Base-by-base conservation (phyloP, 2,888 invertebrate genomes). In the Eudasyphora cyanicolor region DNA sequence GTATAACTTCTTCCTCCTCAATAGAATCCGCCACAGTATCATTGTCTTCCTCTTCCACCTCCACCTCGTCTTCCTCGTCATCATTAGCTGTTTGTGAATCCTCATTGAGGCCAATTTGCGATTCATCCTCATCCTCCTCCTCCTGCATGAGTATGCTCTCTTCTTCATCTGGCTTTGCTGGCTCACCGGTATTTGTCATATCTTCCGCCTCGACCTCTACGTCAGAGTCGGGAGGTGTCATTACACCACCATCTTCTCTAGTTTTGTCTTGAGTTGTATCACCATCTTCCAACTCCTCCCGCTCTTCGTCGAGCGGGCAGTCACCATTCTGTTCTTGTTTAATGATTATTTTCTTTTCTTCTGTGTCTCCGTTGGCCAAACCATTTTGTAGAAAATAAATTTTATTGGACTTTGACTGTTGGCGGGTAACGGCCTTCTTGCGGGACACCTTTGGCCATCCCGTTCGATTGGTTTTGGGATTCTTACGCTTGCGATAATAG, bases 381-480 rank as follows among this genome's bases (percentile, higher is more conserved):
- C 84, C 84, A 8, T 85, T 86, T 78, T 88, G 87, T 3, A 87
- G 86, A 12, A 89, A 88, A 64, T 86, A 87, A 19, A 88, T 86
- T 32, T 89, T 87, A 42, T 89, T 88, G 29, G 86, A 84, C 57
- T 87, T 79, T 42, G 88, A 86, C 64, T 89, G 87, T 14, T 87
- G 87, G 0, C 88, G 87, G 24, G 86, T 86, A 14, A 86, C 77
- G 4, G 86, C 32, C 49, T 88, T 82, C 80, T 89, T 87, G 75
- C 89, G 86, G 21, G 89, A 88, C 0, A 87, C 94, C 93, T 89
- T 93, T 93, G 97, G 97, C 97, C 97, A 97, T 8, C 97, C 97
- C 0, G 97, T 97, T 82, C 94, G 93, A 91, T 97, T 97, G 90
- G 95, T 95, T 92, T 95, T 95, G 1, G 89, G 87, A 79, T 87